Base-by-base conservation (phyloP, 2,113 vertebrate species). In the Anhinga rufa region DNA sequence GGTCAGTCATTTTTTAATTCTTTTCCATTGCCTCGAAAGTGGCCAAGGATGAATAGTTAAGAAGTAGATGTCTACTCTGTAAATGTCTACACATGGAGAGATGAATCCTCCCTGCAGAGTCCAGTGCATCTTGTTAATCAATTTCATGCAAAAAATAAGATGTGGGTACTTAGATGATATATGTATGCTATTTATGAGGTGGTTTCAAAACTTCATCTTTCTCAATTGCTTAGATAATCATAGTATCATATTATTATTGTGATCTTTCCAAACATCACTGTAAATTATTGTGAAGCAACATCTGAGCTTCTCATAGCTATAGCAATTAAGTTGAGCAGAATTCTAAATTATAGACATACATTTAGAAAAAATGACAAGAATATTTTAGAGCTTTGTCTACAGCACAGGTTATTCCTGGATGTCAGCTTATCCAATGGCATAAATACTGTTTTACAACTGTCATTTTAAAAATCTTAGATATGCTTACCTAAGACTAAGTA, bases 181-280 rank as follows among this genome's bases (percentile, higher is more conserved):
- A 82, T 51, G 12, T n/a, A 20, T 1, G 4, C 19, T 75, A 55
- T 95, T 95, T 91, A 69, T 13, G 62, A 87, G 29, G 34, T 64
- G 26, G 29, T 84, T 93, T 89, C 76, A 88, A 91, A 94, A 87
- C 31, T 79, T 68, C 28, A 51, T 44, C 17, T 88, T 88, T 88
- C 88, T 71, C 88, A 76, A 85, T 85, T 92, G 60, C 77, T 89
- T 95, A 81, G 70, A 74, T 84, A 95, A 82, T 95, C 65, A 91
- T 22, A 82, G 34, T 57, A 79, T 55, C 54, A 31, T 55, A 55
- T 55, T 31, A 55, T 55, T 82, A 92, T 89, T 76, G 34, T 87
- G 61, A 89, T 93, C 60, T 84, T 95, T 92, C 82, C 66, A 91
- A 88, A 83, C 55, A 84, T 83, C 69, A 61, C 21, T 44, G 32